Base-by-base conservation (phyloP, 2,888 invertebrate species). In the Lycia hirtaria region DNA sequence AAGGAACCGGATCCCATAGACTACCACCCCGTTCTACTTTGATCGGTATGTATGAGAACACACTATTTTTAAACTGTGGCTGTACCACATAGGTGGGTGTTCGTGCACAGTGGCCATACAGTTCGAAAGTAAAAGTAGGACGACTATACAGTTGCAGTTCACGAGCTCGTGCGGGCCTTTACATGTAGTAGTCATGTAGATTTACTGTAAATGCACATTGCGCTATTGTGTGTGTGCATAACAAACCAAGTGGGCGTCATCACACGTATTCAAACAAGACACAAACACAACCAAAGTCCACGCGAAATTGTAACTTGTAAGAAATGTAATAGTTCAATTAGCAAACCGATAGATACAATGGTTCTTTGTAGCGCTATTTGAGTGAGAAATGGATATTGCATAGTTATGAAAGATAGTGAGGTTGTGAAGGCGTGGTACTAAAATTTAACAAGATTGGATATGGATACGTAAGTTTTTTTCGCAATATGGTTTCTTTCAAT, bases 251-350 rank as follows among this genome's bases (percentile, higher is more conserved):
- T n/a, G n/a, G n/a, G n/a, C n/a, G n/a, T n/a, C n/a, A n/a, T n/a
- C n/a, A n/a, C n/a, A n/a, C n/a, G n/a, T n/a, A n/a, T n/a, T n/a
- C n/a, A n/a, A n/a, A n/a, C n/a, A n/a, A n/a, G n/a, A n/a, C n/a
- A n/a, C n/a, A n/a, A n/a, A n/a, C n/a, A n/a, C n/a, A n/a, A n/a
- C n/a, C n/a, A n/a, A n/a, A n/a, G n/a, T n/a, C n/a, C n/a, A n/a
- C n/a, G n/a, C n/a, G n/a, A n/a, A n/a, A n/a, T n/a, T n/a, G n/a
- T n/a, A n/a, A n/a, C n/a, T n/a, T n/a, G n/a, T n/a, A n/a, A n/a
- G n/a, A n/a, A n/a, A n/a, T n/a, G n/a, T n/a, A 52, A 62, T 59
- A 55, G 60, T 62, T 62, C 59, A 67, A 63, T 67, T 67, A 67
- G 48, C 57, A 33, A 45, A 57, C 28, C 43, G 52, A 43, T 22